phyloP scores from a whole-genome alignment of 2,113 vertebrate species.

The Corydoras maculifer region DNA sequence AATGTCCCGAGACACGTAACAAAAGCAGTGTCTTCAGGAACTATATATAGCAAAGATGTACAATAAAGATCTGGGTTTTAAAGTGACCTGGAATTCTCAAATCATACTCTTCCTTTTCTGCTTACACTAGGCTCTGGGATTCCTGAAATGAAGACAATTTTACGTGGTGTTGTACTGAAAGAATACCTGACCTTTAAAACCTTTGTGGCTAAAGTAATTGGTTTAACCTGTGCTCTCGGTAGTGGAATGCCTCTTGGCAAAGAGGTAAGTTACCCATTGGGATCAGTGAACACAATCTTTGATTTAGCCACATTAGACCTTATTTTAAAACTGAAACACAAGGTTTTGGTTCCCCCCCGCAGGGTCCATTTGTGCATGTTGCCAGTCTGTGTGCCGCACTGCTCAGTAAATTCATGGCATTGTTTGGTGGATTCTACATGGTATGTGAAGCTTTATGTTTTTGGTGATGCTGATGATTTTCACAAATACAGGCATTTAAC shows the following conservation, averaged over 20 bases:
- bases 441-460: constrained; percentile 48
- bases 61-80: too few species aligned
- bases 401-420: constrained; percentile 88
- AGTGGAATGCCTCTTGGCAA: constrained; percentile 97
- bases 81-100: too few species aligned
- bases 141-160: constrained; percentile 98
- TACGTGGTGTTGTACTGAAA: constrained; percentile 91
- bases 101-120: constrained; percentile 6
- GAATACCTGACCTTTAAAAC: constrained; percentile 98
- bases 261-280: constrained; percentile 68
- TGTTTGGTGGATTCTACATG: constrained; percentile 90
- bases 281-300: too few species aligned
- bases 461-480: too few species aligned
- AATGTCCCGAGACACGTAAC: too few species aligned
- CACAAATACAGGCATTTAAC: too few species aligned
- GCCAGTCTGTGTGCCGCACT: constrained; percentile 90
- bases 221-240: constrained; percentile 91
- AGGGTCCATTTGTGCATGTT: constrained; percentile 81
- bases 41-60: too few species aligned
- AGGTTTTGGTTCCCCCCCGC: constrained; percentile 3
- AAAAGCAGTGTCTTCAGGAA: too few species aligned
- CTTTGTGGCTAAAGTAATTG: constrained; percentile 96
- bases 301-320: too few species aligned
- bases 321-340: too few species aligned
- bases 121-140: constrained; percentile 82